These are phyloP conservation scores for Actenoides lindsayi DNA, from an alignment of 2,113 vertebrate species.

Conservation along the genomic window DNA sequence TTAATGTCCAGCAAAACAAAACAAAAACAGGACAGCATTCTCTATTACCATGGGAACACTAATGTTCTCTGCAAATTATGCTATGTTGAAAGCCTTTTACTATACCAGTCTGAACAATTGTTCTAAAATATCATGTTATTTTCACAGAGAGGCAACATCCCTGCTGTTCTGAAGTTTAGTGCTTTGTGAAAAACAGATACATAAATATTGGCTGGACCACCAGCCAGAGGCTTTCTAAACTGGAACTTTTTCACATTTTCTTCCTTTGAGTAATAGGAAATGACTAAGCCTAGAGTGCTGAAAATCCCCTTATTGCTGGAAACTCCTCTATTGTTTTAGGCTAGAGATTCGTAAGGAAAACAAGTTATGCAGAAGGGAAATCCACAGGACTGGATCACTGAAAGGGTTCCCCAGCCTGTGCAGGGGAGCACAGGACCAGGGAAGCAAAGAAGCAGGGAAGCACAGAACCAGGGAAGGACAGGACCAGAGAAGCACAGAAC, in stretches of 20 bases:
- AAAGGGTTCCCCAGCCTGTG: not conserved
- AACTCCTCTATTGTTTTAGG: slow-evolving; percentile 45
- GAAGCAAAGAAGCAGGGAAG: no score
- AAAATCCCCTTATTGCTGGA: slow-evolving; percentile 51
- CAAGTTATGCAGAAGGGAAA: slow-evolving; percentile 12
- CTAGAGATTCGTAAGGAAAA: slow-evolving; percentile 5
- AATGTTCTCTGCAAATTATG: not conserved
- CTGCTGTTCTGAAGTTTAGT: slow-evolving; percentile 23
- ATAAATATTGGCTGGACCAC: not conserved
- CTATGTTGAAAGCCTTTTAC: not conserved
- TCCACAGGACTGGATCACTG: not conserved
- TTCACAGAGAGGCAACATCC: not conserved
- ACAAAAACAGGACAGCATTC: not conserved
- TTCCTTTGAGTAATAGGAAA: slow-evolving; percentile 58
- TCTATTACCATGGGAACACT: not conserved
- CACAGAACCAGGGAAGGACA: no score
- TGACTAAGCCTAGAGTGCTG: slow-evolving; percentile 29
- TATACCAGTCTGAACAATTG: not conserved
- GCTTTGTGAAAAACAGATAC: slow-evolving; percentile 18
- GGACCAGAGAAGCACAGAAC: no score
- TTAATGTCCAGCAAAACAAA: not conserved
- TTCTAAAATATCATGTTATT: slow-evolving; percentile 25
- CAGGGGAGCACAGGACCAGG: not conserved
- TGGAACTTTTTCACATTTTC: slow-evolving; percentile 49
- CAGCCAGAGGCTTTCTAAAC: slow-evolving; percentile 8